phyloP scores from a whole-genome alignment of 2,888 invertebrate genomes.

The Hypselothyrea guttata region DNA sequence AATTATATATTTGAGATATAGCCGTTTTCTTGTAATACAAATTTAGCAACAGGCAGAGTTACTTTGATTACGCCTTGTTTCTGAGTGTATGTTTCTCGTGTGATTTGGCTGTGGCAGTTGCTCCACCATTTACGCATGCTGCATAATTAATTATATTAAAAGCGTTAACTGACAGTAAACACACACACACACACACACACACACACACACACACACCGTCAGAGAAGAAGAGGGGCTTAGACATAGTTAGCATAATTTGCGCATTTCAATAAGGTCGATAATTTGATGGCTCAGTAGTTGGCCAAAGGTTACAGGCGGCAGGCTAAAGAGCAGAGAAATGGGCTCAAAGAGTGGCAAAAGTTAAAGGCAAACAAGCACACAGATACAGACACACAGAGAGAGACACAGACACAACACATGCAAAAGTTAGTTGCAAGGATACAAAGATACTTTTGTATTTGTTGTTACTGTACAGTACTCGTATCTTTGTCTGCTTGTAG shows the following conservation, averaged over 20 bases:
- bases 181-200: conserved; percentile 28
- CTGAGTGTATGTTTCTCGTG: conserved; percentile 18
- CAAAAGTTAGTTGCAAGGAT: conserved; percentile 11
- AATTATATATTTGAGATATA: no score
- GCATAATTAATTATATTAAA: conserved; percentile 76
- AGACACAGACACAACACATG: conserved; percentile 11
- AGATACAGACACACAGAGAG: conserved; percentile 4
- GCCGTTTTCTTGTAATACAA: no score
- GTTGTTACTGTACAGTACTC: conserved; percentile 27
- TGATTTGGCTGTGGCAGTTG: conserved; percentile 48
- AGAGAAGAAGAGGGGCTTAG: conserved; percentile 29
- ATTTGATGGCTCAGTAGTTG: conserved; percentile 71
- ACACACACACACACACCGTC: conserved; percentile 18
- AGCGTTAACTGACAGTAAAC: conserved; percentile 75
- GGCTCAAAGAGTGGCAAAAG: conserved; percentile 35
- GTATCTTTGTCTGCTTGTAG: conserved; percentile 57
- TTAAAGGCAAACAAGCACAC: conserved; percentile 29
- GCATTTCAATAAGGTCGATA: conserved; percentile 77
- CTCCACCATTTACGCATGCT: conserved; percentile 69
- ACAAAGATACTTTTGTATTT: conserved; percentile 55
- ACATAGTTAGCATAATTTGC: conserved; percentile 73
- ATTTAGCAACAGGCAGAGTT: no score
- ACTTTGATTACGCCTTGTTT: no score
- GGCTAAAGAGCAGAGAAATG: conserved; percentile 20
- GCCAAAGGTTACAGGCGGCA: conserved; percentile 44